Conservation (phyloP, 2,888 invertebrate species). For the Aphelenchoides bicaudatus region DNA sequence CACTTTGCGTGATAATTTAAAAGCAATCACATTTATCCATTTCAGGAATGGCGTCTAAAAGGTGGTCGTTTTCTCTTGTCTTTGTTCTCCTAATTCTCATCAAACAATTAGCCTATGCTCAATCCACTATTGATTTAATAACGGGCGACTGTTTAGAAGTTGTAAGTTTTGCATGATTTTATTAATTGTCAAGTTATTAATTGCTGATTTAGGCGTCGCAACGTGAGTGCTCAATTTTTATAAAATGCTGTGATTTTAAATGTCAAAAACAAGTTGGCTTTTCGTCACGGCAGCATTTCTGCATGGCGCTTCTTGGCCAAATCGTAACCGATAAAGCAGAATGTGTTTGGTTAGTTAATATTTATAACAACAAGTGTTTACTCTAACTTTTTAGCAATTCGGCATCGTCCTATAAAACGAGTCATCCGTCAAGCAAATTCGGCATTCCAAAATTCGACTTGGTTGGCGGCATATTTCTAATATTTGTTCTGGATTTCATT, state of each 20-base stretch:
- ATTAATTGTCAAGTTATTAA: constrained; percentile 2
- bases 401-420: constrained; percentile 10
- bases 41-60: too few relatives aligned
- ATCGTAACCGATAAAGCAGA: constrained; percentile 15
- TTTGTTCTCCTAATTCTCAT: not conserved
- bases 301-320: constrained; percentile 35
- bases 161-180: not conserved
- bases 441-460: constrained; percentile 31
- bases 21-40: too few relatives aligned
- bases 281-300: constrained; percentile 33
- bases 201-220: constrained; percentile 22
- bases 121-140: not conserved
- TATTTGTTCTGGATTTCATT: constrained; percentile 31
- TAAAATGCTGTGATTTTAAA: constrained; percentile 31
- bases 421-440: constrained; percentile 1
- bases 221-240: constrained; percentile 31
- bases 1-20: too few relatives aligned
- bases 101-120: not conserved
- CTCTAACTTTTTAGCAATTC: constrained; percentile 24
- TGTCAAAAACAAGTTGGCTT: constrained; percentile 18
- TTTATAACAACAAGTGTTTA: constrained; percentile 16
- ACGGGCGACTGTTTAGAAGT: not conserved
- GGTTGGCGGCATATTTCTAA: constrained; percentile 29
- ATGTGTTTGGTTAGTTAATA: constrained; percentile 12
- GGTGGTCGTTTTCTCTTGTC: not conserved